Evolutionary conservation across 2,888 invertebrate genomes (phyloP).

Genomic region (Phyllotreta striolata): DNA sequence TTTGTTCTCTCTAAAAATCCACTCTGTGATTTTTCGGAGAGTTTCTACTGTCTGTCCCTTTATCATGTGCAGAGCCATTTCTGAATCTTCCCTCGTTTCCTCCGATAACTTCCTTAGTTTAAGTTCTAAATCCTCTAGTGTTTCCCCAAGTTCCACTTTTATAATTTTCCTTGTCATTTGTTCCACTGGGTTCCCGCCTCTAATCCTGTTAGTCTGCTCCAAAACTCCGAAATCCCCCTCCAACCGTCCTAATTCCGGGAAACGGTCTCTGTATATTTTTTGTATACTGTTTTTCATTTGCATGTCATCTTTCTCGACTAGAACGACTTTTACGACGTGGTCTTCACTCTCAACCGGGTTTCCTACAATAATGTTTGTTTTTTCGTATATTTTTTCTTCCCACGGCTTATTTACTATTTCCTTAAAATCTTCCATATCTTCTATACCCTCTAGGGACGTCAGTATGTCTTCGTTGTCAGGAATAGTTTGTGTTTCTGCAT

Average conservation of each 20-base stretch:
- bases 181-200: neutral
- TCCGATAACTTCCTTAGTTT: neutral
- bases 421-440: too few relatives aligned
- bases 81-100: neutral
- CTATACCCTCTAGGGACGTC: too few relatives aligned
- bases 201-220: neutral
- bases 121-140: neutral
- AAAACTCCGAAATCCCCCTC: neutral
- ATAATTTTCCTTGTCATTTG: neutral
- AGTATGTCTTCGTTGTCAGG: too few relatives aligned
- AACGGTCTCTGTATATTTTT: slow-evolving; percentile 2
- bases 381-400: neutral
- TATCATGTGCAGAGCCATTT: neutral
- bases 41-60: neutral
- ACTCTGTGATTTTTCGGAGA: neutral
- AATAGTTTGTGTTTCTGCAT: too few relatives aligned
- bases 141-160: neutral
- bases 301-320: slow-evolving; percentile 1
- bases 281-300: neutral
- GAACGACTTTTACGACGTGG: neutral
- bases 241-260: neutral
- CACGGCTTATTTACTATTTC: neutral
- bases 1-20: neutral
- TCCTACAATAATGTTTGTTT: neutral
- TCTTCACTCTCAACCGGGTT: slow-evolving; percentile 1